phyloP scores from a whole-genome alignment of 2,113 vertebrate species.

The Actenoides lindsayi region DNA sequence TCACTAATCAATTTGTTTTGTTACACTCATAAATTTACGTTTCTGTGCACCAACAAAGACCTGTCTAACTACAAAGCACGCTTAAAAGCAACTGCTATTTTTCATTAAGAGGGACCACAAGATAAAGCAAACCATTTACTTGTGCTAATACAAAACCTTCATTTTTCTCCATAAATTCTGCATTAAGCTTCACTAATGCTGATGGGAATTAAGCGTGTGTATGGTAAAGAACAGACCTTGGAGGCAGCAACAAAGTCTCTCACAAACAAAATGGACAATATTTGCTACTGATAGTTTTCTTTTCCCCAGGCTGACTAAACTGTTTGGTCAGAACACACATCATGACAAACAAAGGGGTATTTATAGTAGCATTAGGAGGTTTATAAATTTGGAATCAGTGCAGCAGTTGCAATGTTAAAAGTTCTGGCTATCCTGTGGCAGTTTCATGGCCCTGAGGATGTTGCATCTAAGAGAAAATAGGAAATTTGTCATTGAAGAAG shows the following conservation, averaged over 20 bases:
- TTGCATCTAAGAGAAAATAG: background rate
- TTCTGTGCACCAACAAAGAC: conserved; percentile 32
- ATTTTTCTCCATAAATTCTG: conserved; percentile 17
- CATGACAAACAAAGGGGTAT: background rate
- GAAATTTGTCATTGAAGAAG: background rate
- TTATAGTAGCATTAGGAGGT: background rate
- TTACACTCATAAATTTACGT: background rate
- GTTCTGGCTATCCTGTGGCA: background rate
- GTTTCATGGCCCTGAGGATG: background rate
- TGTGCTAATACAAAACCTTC: background rate
- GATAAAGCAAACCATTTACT: conserved; percentile 1
- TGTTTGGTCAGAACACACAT: background rate
- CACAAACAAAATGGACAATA: background rate
- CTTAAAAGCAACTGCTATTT: conserved; percentile 21
- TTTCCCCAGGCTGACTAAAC: background rate
- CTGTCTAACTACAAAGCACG: background rate
- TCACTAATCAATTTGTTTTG: conserved; percentile 43
- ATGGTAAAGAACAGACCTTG: background rate
- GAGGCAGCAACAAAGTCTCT: background rate
- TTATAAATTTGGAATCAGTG: background rate
- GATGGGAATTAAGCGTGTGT: background rate
- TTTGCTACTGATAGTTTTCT: background rate
- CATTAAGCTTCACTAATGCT: background rate
- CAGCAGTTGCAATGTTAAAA: background rate
- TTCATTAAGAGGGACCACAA: conserved; percentile 19